phyloP scores from a whole-genome alignment of 2,888 invertebrate genomes.

The Odontothrips loti region DNA sequence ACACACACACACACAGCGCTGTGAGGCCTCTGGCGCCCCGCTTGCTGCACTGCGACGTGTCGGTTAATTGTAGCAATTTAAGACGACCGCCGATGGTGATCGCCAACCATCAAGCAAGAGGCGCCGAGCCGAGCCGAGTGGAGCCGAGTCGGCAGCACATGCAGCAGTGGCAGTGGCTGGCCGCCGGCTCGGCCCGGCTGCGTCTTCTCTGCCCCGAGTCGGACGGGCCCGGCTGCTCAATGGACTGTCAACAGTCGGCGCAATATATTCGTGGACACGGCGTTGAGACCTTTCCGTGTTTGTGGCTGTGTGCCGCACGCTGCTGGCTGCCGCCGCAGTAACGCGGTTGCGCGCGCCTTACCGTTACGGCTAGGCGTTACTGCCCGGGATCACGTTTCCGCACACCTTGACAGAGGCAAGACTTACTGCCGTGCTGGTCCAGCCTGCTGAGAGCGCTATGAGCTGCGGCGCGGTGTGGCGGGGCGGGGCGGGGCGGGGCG shows the following conservation, averaged over 20 bases:
- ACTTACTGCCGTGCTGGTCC: not conserved
- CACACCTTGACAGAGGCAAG: conserved; percentile 25
- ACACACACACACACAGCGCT: too few species aligned
- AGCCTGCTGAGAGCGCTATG: not conserved
- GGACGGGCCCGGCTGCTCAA: too few species aligned
- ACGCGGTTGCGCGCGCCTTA: not conserved
- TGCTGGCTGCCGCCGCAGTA: not conserved
- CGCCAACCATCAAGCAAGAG: not conserved
- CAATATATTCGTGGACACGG: not conserved
- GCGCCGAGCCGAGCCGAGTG: not conserved
- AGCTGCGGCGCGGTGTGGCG: too few species aligned
- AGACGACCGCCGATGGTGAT: not conserved
- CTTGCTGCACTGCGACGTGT: not conserved
- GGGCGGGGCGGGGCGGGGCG: too few species aligned
- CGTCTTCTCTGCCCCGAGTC: too few species aligned
- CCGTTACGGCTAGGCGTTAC: not conserved
- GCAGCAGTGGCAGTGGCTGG: not conserved
- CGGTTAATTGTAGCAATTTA: conserved; percentile 18
- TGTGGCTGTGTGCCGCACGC: not conserved
- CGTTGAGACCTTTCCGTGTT: not conserved
- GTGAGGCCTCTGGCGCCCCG: too few species aligned
- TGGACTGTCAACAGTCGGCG: too few species aligned
- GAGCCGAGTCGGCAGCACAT: not conserved
- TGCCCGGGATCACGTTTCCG: conserved; percentile 3
- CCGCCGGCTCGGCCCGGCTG: not conserved